A percentile compares a stretch with the other conserved stretches of the same genome.
These are phyloP conservation scores for Emberiza fucata DNA, from an alignment of 2,113 vertebrate species.

Conservation along the genomic window DNA sequence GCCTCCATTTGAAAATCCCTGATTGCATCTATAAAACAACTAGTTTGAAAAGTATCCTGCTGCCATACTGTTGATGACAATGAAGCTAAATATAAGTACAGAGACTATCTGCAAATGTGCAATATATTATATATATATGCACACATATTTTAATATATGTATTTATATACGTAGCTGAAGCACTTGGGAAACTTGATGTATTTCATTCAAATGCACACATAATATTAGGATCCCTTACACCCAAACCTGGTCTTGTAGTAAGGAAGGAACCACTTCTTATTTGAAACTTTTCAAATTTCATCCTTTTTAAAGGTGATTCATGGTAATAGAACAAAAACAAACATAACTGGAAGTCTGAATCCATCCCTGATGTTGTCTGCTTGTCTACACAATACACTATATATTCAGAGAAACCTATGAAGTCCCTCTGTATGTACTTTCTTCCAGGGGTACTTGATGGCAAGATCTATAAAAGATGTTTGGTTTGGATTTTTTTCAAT, in stretches of 20 bases:
- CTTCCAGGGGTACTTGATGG: not conserved
- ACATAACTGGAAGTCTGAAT: not conserved
- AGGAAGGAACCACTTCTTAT: not conserved
- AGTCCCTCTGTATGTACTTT: not conserved
- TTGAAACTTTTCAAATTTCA: not conserved
- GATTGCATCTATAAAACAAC: slow-evolving; percentile 17
- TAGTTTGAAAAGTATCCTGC: slow-evolving; percentile 24
- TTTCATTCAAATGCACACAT: not conserved
- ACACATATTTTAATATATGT: not conserved
- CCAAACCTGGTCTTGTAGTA: not conserved
- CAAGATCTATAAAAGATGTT: not conserved
- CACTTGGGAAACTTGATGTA: not conserved
- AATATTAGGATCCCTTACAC: not conserved
- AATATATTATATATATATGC: not conserved
- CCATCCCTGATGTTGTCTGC: not conserved
- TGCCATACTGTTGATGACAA: not conserved
- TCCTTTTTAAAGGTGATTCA: not conserved
- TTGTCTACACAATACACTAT: not conserved
- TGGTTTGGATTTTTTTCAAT: not conserved
- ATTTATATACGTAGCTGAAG: not conserved
- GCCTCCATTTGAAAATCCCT: slow-evolving; percentile 2
- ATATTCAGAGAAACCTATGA: not conserved
- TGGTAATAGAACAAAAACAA: not conserved
- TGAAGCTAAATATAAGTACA: not conserved
- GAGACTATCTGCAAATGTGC: not conserved